Percentiles rank a stretch among this genome's conserved stretches.
Evolutionary conservation across 2,888 invertebrate species (phyloP).

Genomic region (Drosophila setosimentum): DNA sequence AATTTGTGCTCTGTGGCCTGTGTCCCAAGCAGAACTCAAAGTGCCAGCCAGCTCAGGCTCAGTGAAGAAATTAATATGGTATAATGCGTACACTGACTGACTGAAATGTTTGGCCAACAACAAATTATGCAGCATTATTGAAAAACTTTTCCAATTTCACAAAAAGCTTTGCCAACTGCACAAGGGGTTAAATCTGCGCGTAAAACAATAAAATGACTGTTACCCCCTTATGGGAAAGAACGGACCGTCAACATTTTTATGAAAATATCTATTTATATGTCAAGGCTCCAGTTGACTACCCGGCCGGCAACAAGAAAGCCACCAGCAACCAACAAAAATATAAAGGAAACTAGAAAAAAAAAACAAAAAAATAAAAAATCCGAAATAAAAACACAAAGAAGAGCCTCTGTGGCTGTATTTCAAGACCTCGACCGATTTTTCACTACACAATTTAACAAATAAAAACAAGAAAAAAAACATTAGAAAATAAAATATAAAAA

Average conservation of each 20-base stretch:
- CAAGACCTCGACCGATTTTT: constrained; percentile 73
- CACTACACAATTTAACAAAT: constrained; percentile 79
- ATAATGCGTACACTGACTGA: constrained; percentile 32
- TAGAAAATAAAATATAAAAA: constrained; percentile 33
- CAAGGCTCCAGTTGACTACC: constrained; percentile 49
- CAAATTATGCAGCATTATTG: constrained; percentile 76
- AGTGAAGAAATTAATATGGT: constrained; percentile 41
- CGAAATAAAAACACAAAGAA: constrained; percentile 34
- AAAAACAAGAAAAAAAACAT: constrained; percentile 60
- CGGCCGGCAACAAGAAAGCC: constrained; percentile 33
- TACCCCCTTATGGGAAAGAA: constrained; percentile 3
- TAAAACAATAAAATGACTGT: constrained; percentile 62
- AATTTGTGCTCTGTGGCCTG: constrained; percentile 36
- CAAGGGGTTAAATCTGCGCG: constrained; percentile 65
- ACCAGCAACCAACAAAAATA: constrained; percentile 71
- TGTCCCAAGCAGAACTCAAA: constrained; percentile 3
- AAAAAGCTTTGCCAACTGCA: constrained; percentile 67
- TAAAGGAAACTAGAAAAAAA: constrained; percentile 62
- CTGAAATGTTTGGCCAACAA: constrained; percentile 31
- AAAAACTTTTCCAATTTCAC: constrained; percentile 83
- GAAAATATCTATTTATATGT: constrained; percentile 57
- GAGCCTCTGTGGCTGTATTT: constrained; percentile 41
- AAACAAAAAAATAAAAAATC: constrained; percentile 30
- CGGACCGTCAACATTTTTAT: constrained; percentile 53
- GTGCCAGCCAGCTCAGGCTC: not conserved